These are phyloP conservation scores for Gerris buenoi DNA, from an alignment of 1,140 invertebrate genomes.

Conservation along the genomic window DNA sequence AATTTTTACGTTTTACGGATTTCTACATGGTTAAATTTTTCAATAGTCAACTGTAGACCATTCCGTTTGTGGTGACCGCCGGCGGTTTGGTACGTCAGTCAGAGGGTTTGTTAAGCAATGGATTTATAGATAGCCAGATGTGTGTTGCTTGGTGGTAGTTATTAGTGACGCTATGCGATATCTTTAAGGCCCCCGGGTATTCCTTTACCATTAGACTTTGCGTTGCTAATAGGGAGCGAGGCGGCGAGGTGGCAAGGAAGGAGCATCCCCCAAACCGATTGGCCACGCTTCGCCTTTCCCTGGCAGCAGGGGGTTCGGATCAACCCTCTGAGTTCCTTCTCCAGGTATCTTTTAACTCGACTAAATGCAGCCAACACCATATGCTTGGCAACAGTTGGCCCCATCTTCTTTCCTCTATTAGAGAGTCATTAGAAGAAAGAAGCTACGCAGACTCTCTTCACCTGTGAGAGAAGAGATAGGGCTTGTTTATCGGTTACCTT, in stretches of 20 bases:
- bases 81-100: not conserved
- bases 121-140: not conserved
- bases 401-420: not conserved
- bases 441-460: not conserved
- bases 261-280: not conserved
- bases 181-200: not conserved
- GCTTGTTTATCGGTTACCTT: not conserved
- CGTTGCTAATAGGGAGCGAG: not conserved
- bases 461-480: not conserved
- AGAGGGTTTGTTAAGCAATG: not conserved
- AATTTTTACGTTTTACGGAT: no score
- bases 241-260: not conserved
- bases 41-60: no score
- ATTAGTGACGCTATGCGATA: not conserved
- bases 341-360: not conserved
- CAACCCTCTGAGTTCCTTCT: not conserved
- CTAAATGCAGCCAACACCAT: not conserved
- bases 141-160: not conserved
- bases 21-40: no score
- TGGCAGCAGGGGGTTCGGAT: not conserved
- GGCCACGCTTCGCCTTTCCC: not conserved
- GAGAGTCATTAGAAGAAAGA: not conserved
- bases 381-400: not conserved
- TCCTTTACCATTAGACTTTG: not conserved
- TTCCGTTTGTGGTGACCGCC: not conserved